These are phyloP conservation scores for Gordius sp. DNA, from an alignment of 2,888 invertebrate genomes.

Conservation along the genomic window DNA sequence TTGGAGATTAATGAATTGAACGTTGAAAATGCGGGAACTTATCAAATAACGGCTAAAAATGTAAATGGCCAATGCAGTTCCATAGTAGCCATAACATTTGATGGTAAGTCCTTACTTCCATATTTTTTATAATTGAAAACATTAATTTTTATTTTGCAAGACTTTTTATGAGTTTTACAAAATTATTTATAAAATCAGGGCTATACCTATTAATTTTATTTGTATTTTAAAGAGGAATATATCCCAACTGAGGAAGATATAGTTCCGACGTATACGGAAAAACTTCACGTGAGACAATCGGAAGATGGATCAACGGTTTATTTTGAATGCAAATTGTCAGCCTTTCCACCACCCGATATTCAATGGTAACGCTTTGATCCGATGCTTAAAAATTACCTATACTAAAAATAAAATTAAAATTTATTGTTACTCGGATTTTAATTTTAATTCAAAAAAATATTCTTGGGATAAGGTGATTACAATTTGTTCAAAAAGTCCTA, in stretches of 20 bases:
- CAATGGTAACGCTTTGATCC: conserved; percentile 49
- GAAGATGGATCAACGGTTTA: conserved; percentile 77
- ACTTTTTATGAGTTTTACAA: neutral
- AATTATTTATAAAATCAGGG: neutral
- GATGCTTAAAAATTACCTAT: neutral
- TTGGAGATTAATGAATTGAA: conserved; percentile 75
- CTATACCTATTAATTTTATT: neutral
- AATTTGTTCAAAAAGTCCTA: no score
- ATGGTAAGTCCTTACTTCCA: conserved; percentile 50
- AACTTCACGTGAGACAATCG: conserved; percentile 81
- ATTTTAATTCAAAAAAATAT: no score
- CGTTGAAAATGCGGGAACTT: conserved; percentile 85
- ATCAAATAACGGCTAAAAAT: conserved; percentile 83
- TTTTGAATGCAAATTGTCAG: conserved; percentile 86
- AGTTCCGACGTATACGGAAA: conserved; percentile 89
- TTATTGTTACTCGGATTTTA: no score
- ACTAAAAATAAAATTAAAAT: no score
- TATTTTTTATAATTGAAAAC: neutral
- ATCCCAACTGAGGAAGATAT: conserved; percentile 42
- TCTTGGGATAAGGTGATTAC: no score
- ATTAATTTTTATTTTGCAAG: neutral
- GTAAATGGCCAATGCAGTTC: conserved; percentile 88
- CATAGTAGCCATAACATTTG: conserved; percentile 83
- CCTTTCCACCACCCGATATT: conserved; percentile 74
- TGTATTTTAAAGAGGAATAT: neutral